Conservation (phyloP, 1,140 invertebrate genomes). For the Potamilus streckersoni region DNA sequence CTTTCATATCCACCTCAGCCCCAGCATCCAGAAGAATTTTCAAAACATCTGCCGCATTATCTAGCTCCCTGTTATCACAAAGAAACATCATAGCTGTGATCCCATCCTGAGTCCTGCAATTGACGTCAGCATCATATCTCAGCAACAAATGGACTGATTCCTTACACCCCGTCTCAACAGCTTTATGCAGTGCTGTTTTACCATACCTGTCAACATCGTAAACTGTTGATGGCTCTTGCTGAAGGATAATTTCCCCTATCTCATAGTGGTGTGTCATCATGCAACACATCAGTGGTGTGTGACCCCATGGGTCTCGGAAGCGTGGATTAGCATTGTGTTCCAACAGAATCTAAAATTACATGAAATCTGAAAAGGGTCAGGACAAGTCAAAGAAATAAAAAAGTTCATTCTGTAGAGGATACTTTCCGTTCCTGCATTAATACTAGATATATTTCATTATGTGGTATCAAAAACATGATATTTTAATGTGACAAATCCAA, state of each 20-base stretch:
- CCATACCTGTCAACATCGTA: constrained; percentile 40
- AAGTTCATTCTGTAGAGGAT: too few relatives aligned
- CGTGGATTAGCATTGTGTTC: constrained; percentile 30
- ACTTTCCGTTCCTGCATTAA: too few relatives aligned
- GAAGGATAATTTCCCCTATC: constrained; percentile 33
- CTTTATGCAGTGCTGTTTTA: constrained; percentile 36
- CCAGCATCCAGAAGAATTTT: constrained; percentile 29
- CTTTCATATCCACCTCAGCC: constrained; percentile 24
- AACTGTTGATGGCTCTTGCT: constrained; percentile 12
- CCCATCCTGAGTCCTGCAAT: constrained; percentile 29
- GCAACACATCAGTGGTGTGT: constrained; percentile 42
- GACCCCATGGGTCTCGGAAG: constrained; percentile 41
- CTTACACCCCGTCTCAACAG: constrained; percentile 16
- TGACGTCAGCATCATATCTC: constrained; percentile 27
- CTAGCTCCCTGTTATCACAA: constrained; percentile 14
- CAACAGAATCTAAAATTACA: constrained; percentile 19
- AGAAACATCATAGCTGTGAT: constrained; percentile 34
- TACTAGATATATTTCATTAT: too few relatives aligned
- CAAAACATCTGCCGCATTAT: constrained; percentile 17
- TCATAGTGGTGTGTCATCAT: constrained; percentile 35
- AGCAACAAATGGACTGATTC: constrained; percentile 32
- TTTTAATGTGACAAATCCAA: too few relatives aligned
- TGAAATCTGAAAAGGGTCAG: not conserved
- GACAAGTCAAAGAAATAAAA: too few relatives aligned
- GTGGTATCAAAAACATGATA: too few relatives aligned